phyloP scores from a whole-genome alignment of 2,888 invertebrate species.

The Gnatocerus cornutus region DNA sequence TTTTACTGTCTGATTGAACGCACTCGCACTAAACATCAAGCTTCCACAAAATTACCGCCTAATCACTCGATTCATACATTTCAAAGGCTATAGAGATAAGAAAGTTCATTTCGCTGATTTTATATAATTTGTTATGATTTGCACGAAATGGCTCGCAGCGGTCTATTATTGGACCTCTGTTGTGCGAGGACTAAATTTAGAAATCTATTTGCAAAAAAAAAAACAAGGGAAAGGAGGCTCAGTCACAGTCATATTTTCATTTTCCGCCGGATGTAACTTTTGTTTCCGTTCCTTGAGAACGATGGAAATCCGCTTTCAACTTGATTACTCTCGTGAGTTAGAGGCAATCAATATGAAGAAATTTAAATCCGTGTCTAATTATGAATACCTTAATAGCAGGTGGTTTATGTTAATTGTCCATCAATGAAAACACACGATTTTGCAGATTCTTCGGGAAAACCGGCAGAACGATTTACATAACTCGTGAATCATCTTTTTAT shows the following conservation, averaged over 20 bases:
- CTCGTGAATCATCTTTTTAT: slow-evolving; percentile 11
- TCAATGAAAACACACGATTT: neutral
- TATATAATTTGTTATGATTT: slow-evolving; percentile 7
- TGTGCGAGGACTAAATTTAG: neutral
- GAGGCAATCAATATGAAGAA: slow-evolving; percentile 39
- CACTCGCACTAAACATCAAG: neutral
- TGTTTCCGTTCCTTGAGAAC: slow-evolving; percentile 50
- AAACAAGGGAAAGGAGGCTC: slow-evolving; percentile 18
- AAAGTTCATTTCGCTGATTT: slow-evolving; percentile 7
- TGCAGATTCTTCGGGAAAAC: slow-evolving; percentile 18
- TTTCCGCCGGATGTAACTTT: slow-evolving; percentile 47
- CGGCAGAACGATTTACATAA: slow-evolving; percentile 4
- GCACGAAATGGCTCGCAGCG: neutral
- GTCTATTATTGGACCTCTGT: neutral
- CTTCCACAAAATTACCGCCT: slow-evolving; percentile 19
- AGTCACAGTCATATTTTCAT: slow-evolving; percentile 41
- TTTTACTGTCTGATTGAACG: neutral
- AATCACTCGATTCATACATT: slow-evolving; percentile 14
- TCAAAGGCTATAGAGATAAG: slow-evolving; percentile 9
- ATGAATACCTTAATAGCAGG: slow-evolving; percentile 11
- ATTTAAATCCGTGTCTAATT: slow-evolving; percentile 30
- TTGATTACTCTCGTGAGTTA: slow-evolving; percentile 38
- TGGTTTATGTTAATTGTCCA: slow-evolving; percentile 12
- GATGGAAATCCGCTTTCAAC: slow-evolving; percentile 48
- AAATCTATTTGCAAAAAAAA: slow-evolving; percentile 12